Conservation (phyloP, 2,888 invertebrate species). For the Watsonalla binaria region DNA sequence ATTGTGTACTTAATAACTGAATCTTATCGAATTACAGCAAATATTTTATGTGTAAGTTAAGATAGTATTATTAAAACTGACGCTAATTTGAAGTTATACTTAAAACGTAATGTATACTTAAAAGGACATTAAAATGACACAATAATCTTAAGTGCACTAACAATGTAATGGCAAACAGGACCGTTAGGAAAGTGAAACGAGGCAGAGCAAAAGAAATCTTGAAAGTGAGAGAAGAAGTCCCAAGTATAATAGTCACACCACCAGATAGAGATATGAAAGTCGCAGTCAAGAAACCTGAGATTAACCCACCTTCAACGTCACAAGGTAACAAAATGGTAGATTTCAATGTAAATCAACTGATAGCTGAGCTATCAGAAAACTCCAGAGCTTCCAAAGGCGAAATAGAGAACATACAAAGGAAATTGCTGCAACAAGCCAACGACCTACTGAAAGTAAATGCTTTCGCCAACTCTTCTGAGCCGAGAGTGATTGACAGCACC, state of each 20-base stretch:
- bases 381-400: conserved; percentile 65
- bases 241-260: conserved; percentile 58
- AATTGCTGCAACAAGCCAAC: conserved; percentile 66
- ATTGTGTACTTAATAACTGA: too few species aligned
- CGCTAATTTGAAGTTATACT: conserved; percentile 25
- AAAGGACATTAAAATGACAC: conserved; percentile 28
- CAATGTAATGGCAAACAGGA: conserved; percentile 83
- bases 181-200: conserved; percentile 85
- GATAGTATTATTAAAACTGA: too few species aligned
- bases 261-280: conserved; percentile 64
- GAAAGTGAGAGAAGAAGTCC: conserved; percentile 39
- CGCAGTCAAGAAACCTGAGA: conserved; percentile 32
- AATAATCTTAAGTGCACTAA: conserved; percentile 58
- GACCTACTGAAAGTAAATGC: conserved; percentile 72
- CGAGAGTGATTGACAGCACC: conserved; percentile 53
- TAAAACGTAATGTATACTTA: conserved; percentile 18
- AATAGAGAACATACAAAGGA: conserved; percentile 67
- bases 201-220: conserved; percentile 68
- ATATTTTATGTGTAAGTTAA: too few species aligned
- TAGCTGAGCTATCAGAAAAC: conserved; percentile 67
- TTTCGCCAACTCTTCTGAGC: conserved; percentile 49
- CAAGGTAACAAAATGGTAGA: conserved; percentile 44
- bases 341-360: conserved; percentile 65
- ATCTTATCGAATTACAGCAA: too few species aligned
- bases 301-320: conserved; percentile 26